Percentiles rank a stretch among this genome's conserved stretches.
These are phyloP conservation scores for Morpho deidamia DNA, from an alignment of 2,888 invertebrate genomes.

Conservation along the genomic window DNA sequence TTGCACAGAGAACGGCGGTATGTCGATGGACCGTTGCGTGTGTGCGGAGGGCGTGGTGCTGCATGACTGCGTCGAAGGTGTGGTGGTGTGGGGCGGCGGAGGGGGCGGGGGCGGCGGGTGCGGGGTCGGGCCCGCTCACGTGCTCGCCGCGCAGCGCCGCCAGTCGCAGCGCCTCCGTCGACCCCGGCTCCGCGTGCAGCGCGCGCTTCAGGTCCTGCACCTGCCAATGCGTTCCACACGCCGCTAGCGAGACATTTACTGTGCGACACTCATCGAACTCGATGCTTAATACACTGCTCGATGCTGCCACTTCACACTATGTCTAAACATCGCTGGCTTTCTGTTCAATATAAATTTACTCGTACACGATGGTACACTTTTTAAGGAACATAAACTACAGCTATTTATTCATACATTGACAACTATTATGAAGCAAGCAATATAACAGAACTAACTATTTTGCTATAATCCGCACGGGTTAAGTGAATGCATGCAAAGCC, in stretches of 20 bases:
- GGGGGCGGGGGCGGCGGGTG: constrained; percentile 38
- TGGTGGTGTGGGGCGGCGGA: constrained; percentile 65
- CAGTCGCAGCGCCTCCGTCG: constrained; percentile 76
- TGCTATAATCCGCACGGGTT: too few species aligned
- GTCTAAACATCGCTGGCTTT: too few species aligned
- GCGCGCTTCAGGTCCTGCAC: constrained; percentile 89
- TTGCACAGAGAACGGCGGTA: constrained; percentile 15
- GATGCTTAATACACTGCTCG: too few species aligned
- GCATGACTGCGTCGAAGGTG: constrained; percentile 78
- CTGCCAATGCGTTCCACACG: constrained; percentile 67
- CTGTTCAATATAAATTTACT: too few species aligned
- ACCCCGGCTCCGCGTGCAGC: constrained; percentile 85
- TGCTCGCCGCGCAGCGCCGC: constrained; percentile 71
- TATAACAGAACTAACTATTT: too few species aligned
- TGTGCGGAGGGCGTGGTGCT: constrained; percentile 74
- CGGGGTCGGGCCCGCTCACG: constrained; percentile 68
- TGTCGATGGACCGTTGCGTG: constrained; percentile 55
- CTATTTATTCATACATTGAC: too few species aligned
- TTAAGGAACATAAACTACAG: too few species aligned
- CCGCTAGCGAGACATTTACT: constrained; percentile 9
- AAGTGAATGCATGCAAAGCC: too few species aligned
- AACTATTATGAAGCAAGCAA: too few species aligned
- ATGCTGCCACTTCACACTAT: too few species aligned
- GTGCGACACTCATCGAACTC: background rate
- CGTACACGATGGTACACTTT: too few species aligned